Conservation (phyloP, 92 coral and sea anemone genomes). For the Porites lobata region DNA sequence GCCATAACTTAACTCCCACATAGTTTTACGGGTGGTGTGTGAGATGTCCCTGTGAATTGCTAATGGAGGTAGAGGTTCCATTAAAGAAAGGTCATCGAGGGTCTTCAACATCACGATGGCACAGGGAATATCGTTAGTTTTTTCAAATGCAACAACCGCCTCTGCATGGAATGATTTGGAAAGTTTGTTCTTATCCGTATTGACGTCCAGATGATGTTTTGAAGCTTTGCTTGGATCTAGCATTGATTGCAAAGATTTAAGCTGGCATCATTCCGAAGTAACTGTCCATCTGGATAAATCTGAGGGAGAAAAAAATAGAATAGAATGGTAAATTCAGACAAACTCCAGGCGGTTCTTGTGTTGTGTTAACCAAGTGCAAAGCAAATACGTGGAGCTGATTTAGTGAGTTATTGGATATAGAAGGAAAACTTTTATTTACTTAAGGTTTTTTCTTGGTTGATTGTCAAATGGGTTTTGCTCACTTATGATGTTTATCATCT, state of each 20-base stretch:
- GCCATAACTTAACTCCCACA: neutral
- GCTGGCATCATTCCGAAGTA: neutral
- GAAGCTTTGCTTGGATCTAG: neutral
- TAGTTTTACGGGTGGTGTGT: neutral
- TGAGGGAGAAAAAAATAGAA: neutral
- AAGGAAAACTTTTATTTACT: slow-evolving; percentile 30
- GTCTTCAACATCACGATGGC: neutral
- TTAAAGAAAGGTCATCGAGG: neutral
- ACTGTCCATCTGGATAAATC: neutral
- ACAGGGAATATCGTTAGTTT: neutral
- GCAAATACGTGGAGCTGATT: slow-evolving; percentile 40
- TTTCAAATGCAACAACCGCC: neutral
- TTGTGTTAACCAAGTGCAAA: slow-evolving; percentile 57
- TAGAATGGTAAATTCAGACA: too few species aligned
- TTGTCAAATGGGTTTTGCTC: slow-evolving; percentile 28
- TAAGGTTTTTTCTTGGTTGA: slow-evolving; percentile 32
- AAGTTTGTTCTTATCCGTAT: neutral
- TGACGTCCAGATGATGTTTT: neutral
- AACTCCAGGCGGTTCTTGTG: slow-evolving; percentile 31
- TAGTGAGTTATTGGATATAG: slow-evolving; percentile 60
- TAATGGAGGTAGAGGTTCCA: neutral
- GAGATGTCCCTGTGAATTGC: neutral
- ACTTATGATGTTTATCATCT: slow-evolving; percentile 29
- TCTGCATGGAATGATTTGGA: neutral
- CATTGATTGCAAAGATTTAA: neutral